A percentile compares a stretch with the other conserved stretches of the same genome.
Evolutionary conservation across 2,797 vertebrate species (phyloP).

Genomic region (Lindbergichthys nudifrons): DNA sequence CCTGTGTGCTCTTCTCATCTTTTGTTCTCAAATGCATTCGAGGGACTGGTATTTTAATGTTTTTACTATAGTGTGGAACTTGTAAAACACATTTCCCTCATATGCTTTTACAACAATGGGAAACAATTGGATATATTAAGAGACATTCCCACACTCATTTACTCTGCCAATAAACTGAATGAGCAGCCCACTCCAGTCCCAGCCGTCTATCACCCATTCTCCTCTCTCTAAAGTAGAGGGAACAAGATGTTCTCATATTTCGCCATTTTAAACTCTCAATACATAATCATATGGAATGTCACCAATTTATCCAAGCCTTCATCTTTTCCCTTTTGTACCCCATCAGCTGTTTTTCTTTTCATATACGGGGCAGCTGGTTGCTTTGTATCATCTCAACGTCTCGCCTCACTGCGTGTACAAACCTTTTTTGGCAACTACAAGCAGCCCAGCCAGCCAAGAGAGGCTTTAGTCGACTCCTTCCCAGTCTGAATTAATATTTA

Average conservation of each 20-base stretch:
- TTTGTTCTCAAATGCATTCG: constrained; percentile 11
- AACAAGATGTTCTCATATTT: constrained; percentile 53
- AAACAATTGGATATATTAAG: constrained; percentile 21
- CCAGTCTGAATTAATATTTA: constrained; percentile 80
- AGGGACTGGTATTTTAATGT: constrained; percentile 8
- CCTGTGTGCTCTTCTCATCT: constrained; percentile 6
- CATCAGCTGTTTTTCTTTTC: constrained; percentile 41
- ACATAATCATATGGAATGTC: constrained; percentile 53
- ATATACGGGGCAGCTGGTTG: constrained; percentile 58
- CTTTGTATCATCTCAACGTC: constrained; percentile 64
- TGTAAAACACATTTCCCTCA: constrained; percentile 10
- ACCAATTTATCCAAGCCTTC: constrained; percentile 50
- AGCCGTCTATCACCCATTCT: constrained; percentile 28
- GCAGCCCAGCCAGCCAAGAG: constrained; percentile 69
- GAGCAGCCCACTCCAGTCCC: constrained; percentile 15
- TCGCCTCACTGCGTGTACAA: constrained; percentile 61
- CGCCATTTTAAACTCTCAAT: constrained; percentile 48
- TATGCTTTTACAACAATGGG: constrained; percentile 6
- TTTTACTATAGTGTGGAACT: constrained; percentile 12
- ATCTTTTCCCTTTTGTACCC: constrained; percentile 46
- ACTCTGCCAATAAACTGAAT: constrained; percentile 32
- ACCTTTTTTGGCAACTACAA: constrained; percentile 73
- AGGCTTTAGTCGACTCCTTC: constrained; percentile 72
- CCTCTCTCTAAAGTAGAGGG: constrained; percentile 27
- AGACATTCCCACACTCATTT: constrained; percentile 25